Evolutionary conservation across 2,113 vertebrate species (phyloP).

Genomic region (Herpailurus yagouaroundi): DNA sequence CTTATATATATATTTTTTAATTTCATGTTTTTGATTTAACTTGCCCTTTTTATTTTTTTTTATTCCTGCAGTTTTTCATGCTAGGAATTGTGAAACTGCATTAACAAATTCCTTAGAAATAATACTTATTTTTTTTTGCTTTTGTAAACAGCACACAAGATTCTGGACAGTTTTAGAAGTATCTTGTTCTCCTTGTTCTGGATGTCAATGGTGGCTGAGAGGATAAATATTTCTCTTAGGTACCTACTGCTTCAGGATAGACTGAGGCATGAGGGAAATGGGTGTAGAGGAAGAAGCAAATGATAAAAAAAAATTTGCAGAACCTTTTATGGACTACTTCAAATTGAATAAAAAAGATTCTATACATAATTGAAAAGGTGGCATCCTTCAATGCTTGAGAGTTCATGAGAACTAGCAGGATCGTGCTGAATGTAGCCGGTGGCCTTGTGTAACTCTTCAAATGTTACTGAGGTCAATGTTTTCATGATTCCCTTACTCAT

Average conservation of each 20-base stretch:
- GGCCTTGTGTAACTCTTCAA: neutral
- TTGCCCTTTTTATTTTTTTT: neutral
- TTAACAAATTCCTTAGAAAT: neutral
- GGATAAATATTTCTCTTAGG: neutral
- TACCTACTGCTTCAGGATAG: neutral
- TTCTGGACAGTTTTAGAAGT: slow-evolving; percentile 10
- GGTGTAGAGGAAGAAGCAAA: neutral
- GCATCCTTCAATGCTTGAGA: neutral
- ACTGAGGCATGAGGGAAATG: neutral
- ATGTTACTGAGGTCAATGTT: neutral
- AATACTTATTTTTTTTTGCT: neutral
- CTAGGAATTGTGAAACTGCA: neutral
- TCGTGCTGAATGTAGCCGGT: neutral
- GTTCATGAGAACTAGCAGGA: neutral
- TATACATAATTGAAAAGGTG: neutral
- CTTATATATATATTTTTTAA: neutral
- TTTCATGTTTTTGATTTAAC: neutral
- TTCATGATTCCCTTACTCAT: neutral
- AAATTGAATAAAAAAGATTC: neutral
- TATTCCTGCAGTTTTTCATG: neutral
- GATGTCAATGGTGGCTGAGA: neutral
- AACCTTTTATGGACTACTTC: neutral
- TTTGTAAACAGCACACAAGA: neutral
- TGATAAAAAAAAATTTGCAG: neutral
- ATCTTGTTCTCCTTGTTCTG: neutral